These are phyloP conservation scores for Dryococelus australis DNA, from an alignment of 2,888 invertebrate species.

Conservation along the genomic window DNA sequence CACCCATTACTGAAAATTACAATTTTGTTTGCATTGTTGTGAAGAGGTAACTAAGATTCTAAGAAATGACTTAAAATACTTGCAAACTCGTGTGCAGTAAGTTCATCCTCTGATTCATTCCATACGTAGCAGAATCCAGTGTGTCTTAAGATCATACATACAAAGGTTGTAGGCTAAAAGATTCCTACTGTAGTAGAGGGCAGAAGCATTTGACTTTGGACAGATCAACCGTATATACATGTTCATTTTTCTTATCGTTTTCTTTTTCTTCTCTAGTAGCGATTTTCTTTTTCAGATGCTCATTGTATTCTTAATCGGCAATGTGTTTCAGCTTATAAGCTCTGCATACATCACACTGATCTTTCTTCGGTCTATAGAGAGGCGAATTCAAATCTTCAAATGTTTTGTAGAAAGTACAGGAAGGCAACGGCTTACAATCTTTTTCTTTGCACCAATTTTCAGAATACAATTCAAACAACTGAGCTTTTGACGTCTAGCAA, in stretches of 20 bases:
- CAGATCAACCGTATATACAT: constrained; percentile 7
- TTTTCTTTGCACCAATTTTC: not conserved
- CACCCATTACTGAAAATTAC: constrained; percentile 16
- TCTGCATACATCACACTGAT: not conserved
- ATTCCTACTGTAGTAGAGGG: no score
- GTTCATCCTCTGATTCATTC: constrained; percentile 21
- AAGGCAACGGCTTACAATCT: not conserved
- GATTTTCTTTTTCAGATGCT: no score
- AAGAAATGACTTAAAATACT: constrained; percentile 12
- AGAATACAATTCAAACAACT: not conserved
- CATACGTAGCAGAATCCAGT: constrained; percentile 19
- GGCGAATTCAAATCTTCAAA: not conserved
- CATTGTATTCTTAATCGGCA: not conserved
- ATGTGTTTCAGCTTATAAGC: not conserved
- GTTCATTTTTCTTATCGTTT: not conserved
- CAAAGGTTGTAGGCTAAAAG: not conserved
- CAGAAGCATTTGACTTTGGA: constrained; percentile 19
- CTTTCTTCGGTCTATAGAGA: not conserved
- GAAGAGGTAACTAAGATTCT: constrained; percentile 1
- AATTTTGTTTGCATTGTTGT: constrained; percentile 21
- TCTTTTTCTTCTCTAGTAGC: no score
- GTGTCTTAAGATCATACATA: constrained; percentile 23
- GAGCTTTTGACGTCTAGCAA: not conserved
- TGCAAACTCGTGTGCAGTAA: not conserved
- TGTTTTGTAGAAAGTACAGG: not conserved